Evolutionary conservation across 2,888 invertebrate genomes (phyloP).

Genomic region (Phorcus lineatus): DNA sequence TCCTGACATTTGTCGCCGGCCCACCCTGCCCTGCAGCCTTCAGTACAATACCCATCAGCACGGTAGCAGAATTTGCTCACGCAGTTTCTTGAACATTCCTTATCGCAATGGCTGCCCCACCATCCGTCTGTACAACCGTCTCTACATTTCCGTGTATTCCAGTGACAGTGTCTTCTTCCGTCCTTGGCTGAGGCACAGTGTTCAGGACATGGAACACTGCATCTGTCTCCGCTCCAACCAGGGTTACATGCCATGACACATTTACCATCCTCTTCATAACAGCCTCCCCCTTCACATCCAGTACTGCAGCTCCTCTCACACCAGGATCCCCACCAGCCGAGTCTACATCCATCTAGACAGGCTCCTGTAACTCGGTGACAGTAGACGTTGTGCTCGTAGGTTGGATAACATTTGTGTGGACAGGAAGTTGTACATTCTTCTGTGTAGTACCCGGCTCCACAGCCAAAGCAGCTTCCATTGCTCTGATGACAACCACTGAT

Average conservation of each 20-base stretch:
- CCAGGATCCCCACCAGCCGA: not conserved
- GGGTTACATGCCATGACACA: not conserved
- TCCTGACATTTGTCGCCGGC: no score
- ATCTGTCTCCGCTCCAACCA: not conserved
- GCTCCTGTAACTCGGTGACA: not conserved
- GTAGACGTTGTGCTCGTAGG: not conserved
- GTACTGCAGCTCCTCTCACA: constrained; percentile 1
- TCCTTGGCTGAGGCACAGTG: no score
- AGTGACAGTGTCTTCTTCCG: no score
- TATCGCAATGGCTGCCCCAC: no score
- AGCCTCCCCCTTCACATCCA: not conserved
- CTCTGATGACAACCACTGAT: no score
- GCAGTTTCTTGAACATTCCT: no score
- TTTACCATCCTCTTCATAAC: not conserved
- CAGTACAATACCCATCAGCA: no score
- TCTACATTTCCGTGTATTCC: no score
- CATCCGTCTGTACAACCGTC: no score
- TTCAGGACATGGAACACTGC: not conserved
- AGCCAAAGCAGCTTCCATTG: no score
- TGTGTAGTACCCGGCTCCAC: not conserved
- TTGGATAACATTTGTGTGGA: not conserved
- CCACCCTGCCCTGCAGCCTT: no score
- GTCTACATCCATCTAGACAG: not conserved
- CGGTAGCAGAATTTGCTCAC: no score
- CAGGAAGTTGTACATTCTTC: not conserved